Evolutionary conservation across 2,797 vertebrate species (phyloP).

Genomic region (Epinephelus awoara): DNA sequence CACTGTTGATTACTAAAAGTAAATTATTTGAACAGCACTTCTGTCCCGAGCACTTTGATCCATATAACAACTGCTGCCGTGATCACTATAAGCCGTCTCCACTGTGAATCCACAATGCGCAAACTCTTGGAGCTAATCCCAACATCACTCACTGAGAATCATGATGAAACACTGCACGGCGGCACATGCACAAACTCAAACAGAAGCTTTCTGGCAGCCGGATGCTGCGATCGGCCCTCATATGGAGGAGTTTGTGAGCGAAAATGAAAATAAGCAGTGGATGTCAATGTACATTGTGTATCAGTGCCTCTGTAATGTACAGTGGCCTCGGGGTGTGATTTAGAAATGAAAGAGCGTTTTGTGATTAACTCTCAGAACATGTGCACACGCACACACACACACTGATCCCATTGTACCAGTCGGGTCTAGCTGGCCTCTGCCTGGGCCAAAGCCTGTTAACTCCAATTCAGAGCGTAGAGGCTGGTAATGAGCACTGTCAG

Average conservation of each 20-base stretch:
- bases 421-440: slow-evolving; percentile 56
- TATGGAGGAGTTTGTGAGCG: slow-evolving; percentile 19
- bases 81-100: no score
- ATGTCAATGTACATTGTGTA: slow-evolving; percentile 47
- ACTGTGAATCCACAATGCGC: neutral
- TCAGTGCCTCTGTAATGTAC: slow-evolving; percentile 46
- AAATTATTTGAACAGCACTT: no score
- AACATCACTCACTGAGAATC: neutral
- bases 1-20: no score
- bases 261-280: slow-evolving; percentile 44
- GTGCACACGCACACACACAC: slow-evolving; percentile 17
- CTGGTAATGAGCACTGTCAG: slow-evolving; percentile 75
- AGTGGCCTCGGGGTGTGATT: slow-evolving; percentile 58
- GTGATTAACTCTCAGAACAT: slow-evolving; percentile 53
- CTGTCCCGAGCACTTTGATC: no score
- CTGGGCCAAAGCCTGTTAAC: slow-evolving; percentile 73
- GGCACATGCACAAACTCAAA: neutral
- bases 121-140: neutral
- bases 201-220: slow-evolving; percentile 24
- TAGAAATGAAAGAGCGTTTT: slow-evolving; percentile 58
- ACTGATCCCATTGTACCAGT: slow-evolving; percentile 66
- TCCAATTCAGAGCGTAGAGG: slow-evolving; percentile 64
- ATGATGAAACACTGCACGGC: neutral
- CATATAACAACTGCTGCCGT: no score
- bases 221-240: slow-evolving; percentile 20